These are phyloP conservation scores for Hirtodrosophila duncani DNA, from an alignment of 2,888 invertebrate genomes.

Conservation along the genomic window DNA sequence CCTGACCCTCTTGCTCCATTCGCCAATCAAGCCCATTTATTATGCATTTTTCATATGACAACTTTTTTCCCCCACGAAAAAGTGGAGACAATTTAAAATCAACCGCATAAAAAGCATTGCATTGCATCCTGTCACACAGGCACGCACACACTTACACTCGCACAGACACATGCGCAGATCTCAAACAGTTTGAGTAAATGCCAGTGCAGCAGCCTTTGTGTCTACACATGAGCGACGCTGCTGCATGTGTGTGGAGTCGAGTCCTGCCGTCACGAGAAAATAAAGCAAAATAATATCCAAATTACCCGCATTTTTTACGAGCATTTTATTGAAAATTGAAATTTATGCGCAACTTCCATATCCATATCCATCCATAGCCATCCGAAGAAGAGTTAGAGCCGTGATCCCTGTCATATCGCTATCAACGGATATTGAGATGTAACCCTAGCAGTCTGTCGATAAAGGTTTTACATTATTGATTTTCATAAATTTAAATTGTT, in stretches of 20 bases:
- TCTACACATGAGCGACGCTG: conserved; percentile 38
- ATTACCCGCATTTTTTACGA: conserved; percentile 72
- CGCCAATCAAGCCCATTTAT: conserved; percentile 65
- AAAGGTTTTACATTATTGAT: conserved; percentile 31
- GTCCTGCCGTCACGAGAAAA: conserved; percentile 10
- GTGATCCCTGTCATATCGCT: conserved; percentile 69
- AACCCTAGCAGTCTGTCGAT: conserved; percentile 46
- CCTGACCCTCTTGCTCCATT: conserved; percentile 9
- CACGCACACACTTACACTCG: conserved; percentile 7
- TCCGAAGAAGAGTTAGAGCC: conserved; percentile 22
- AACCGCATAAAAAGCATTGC: conserved; percentile 59
- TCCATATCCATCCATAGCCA: conserved; percentile 15
- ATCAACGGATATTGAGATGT: conserved; percentile 45
- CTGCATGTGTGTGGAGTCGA: conserved; percentile 33
- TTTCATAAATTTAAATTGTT: conserved; percentile 53
- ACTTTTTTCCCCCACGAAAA: conserved; percentile 32
- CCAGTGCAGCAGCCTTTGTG: conserved; percentile 41
- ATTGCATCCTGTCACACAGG: conserved; percentile 16
- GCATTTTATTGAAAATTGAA: conserved; percentile 62
- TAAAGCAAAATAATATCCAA: conserved; percentile 51
- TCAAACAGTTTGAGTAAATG: no score
- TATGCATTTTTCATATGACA: conserved; percentile 70
- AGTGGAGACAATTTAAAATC: conserved; percentile 66
- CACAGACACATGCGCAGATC: conserved; percentile 5
- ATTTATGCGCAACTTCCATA: conserved; percentile 53